Evolutionary conservation across 1,140 invertebrate species (phyloP), one percentile per base, ranked within the genome.

Genomic region (Drosophila novamexicana): DNA sequence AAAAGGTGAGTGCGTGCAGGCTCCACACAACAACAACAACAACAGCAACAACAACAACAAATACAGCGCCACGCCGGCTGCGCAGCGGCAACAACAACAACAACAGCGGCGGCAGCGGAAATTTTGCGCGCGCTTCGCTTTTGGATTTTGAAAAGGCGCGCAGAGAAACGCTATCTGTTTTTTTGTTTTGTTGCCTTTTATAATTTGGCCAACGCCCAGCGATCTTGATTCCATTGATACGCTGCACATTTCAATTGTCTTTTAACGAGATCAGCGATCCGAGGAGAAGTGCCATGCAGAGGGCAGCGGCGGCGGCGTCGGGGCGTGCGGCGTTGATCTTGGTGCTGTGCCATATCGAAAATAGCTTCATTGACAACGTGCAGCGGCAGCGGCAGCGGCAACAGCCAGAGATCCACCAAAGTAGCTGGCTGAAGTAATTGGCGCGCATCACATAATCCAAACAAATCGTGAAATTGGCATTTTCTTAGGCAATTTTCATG

Each of bases 261-360:
- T 63, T 70, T 45, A 71, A 53, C 67, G 67, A 69, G 58, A 53
- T 40, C 52, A 63, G 47, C 66, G 22, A 29, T 29, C 22, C 2
- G 22, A 29, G 22, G 22, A 9, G n/a, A 12, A 7, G 16, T 4
- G 22, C 22, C 22, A 29, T 4, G 22, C 22, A 29, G 62, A 14
- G 12, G 50, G 32, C 14, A n/a, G 36, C 18, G 65, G 14, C 44
- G 16, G 14, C 14, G 14, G 14, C 14, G 14, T 14, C 14, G 14
- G 40, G 54, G 40, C 61, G 50, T 71, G 68, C 37, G 61, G 58
- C 62, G 57, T 69, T 91, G 89, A 84, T 91, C 89, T 91, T 89
- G 89, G 88, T 74, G 75, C 71, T 73, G 78, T 91, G 83, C 88
- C 89, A 91, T 88, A 72, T 89, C 78, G 70, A 91, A 91, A 91